Base-by-base conservation (phyloP, 1,140 invertebrate genomes). In the Mactra quadrangularis region DNA sequence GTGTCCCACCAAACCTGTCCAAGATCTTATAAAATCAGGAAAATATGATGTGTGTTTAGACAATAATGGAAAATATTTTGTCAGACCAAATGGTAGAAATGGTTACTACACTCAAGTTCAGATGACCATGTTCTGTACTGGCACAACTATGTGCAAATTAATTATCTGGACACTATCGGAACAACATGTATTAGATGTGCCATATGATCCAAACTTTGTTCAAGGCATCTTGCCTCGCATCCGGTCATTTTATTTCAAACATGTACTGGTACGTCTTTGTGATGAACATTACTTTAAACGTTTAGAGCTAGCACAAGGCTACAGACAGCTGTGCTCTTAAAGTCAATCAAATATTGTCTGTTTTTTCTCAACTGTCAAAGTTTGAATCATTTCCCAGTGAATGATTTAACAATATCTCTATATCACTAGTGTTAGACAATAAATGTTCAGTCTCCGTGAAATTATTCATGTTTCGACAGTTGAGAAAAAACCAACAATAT, bases 21-120 rank as follows among this genome's bases (percentile, higher is more conserved):
- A 60, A n/a, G 53, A 60, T 2, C 55, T 75, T 9, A 29, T 75
- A 3, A 7, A 38, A 3, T 75, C 72, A 25, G 31, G 55, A 3
- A 75, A 75, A 45, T 75, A 75, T 60, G 55, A 75, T n/a, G 72
- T 75, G 50, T 38, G 31, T 2, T 41, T 60, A 13, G 38, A 60
- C 17, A 27, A 60, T 13, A 25, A 75, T 3, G 35, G 35, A n/a
- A 22, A 1, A 7, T 3, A 45, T 6, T 45, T 29, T 45, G 19
- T 75, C 1, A 45, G 41, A 25, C 72, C 33, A 17, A 75, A 60
- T 19, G 72, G 72, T 13, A 75, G 55, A 60, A 75, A 75, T 75
- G 72, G 72, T 1, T 75, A 75, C 33, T 75, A 60, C 38, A 41
- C 72, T 1, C 53, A 75, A 25, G 72, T 75, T 3, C 72, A 75